These are phyloP conservation scores for Laterallus jamaicensis DNA, from an alignment of 2,113 vertebrate species.

Conservation along the genomic window DNA sequence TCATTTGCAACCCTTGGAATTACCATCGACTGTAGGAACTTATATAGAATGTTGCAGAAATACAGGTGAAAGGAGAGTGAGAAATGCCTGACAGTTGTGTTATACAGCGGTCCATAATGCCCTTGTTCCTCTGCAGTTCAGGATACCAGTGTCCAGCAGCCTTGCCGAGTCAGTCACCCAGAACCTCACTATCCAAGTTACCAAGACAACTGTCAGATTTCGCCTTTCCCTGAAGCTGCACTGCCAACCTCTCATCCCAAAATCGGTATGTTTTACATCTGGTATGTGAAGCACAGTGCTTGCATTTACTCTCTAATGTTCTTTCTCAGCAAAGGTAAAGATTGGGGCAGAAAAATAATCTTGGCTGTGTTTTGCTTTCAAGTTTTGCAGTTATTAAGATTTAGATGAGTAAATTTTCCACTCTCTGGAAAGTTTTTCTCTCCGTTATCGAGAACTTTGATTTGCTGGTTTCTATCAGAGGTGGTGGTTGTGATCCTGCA, in stretches of 20 bases:
- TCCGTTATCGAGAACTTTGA: background rate
- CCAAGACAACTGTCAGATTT: conserved; percentile 80
- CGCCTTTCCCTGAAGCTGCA: conserved; percentile 76
- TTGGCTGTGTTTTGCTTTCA: background rate
- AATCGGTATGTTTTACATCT: conserved; percentile 59
- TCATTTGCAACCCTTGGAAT: background rate
- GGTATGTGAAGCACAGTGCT: background rate
- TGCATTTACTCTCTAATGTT: background rate
- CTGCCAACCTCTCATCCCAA: conserved; percentile 78
- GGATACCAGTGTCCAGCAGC: conserved; percentile 72
- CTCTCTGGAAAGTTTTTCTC: background rate
- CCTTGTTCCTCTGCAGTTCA: conserved; percentile 58
- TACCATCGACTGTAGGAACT: background rate
- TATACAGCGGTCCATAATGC: accelerated
- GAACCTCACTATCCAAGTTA: conserved; percentile 80
- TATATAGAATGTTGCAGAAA: background rate
- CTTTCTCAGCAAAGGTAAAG: background rate
- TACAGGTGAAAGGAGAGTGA: accelerated
- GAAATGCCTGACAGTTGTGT: background rate
- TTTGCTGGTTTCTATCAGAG: background rate
- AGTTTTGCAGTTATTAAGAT: background rate
- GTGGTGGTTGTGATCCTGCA: background rate
- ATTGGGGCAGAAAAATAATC: background rate
- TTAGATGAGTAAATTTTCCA: background rate
- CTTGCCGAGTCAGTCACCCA: conserved; percentile 73